phyloP scores from a whole-genome alignment of 23 tunicate species.

The Styela plicata region DNA sequence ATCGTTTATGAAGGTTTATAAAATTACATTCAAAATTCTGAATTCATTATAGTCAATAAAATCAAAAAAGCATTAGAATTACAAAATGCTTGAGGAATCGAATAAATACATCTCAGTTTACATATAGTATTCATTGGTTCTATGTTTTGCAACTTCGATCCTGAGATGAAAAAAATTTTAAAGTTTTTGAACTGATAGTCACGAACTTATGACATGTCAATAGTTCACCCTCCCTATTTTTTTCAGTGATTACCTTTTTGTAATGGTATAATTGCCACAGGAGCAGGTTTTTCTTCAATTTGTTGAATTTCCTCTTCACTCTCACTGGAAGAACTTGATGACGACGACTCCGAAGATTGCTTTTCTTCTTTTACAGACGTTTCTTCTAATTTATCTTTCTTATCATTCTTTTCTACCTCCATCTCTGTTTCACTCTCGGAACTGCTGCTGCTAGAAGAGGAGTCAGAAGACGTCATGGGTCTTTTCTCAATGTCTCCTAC shows the following conservation, averaged over 20 bases:
- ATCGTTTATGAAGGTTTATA: too few species aligned
- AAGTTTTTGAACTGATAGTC: too few species aligned
- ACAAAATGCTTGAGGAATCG: too few species aligned
- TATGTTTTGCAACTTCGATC: too few species aligned
- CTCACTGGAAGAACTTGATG: background rate
- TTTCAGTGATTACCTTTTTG: background rate
- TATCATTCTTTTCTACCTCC: background rate
- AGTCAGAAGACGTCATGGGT: slow-evolving; percentile 6
- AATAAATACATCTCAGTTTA: too few species aligned
- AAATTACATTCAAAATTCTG: too few species aligned
- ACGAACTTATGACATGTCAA: too few species aligned
- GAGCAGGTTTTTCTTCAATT: background rate
- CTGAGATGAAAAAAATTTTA: too few species aligned
- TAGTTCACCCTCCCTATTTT: too few species aligned
- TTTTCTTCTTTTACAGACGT: background rate
- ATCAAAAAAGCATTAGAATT: too few species aligned
- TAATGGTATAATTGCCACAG: background rate
- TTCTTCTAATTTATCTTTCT: background rate
- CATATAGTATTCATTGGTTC: too few species aligned
- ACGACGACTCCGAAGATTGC: background rate
- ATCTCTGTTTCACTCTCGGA: slow-evolving; percentile 28
- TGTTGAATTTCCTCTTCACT: background rate
- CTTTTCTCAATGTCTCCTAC: slow-evolving; percentile 17
- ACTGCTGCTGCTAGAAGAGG: slow-evolving; percentile 13
- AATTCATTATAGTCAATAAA: too few species aligned